Base-by-base conservation (phyloP, 2,888 invertebrate species). In the Autographa gamma region DNA sequence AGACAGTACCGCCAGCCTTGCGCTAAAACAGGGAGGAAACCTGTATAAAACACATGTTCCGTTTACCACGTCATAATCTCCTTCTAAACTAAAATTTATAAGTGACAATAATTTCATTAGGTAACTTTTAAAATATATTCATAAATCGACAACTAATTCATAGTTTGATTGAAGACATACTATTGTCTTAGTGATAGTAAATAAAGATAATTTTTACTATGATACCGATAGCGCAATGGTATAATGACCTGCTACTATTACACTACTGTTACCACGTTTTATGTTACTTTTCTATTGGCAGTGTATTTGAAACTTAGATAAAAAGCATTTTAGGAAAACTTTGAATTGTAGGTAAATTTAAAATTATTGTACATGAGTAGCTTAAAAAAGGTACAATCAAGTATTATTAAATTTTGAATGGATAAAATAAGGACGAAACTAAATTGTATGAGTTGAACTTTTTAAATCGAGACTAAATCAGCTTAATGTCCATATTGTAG, bases 21-120 rank as follows among this genome's bases (percentile, higher is more conserved):
- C 19, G 84, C 90, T 0, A 78, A 86, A 34, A 80, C 88, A 60
- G 83, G 84, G 14, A 86, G 90, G 63, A 91, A 91, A 82, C 85
- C 88, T 1, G 69, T n/a, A 62, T 78, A 41, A 66, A 60, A 31
- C 19, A 60, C 14, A 14, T 7, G 6, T 64, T 0, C 7, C 7
- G 18, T 48, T 25, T 31, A 62, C 48, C 18, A 8, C 31, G 38
- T 43, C 8, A 32, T 14, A 13, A 13, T 14, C 59, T 6, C 4
- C 32, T n/a, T 16, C 6, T 14, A 59, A 59, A 32, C 31, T 56
- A 19, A 3, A 54, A 18, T 9, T 18, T 54, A n/a, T 8, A 43
- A 52, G 52, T 18, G 52, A 52, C 18, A 19, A 19, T 11, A 56
- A 25, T 56, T 9, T 56, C 13, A 13, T 11, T 13, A 13, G 11